Evolutionary conservation across 2,888 invertebrate genomes (phyloP).

Genomic region (Ommatoiulus sabulosus): DNA sequence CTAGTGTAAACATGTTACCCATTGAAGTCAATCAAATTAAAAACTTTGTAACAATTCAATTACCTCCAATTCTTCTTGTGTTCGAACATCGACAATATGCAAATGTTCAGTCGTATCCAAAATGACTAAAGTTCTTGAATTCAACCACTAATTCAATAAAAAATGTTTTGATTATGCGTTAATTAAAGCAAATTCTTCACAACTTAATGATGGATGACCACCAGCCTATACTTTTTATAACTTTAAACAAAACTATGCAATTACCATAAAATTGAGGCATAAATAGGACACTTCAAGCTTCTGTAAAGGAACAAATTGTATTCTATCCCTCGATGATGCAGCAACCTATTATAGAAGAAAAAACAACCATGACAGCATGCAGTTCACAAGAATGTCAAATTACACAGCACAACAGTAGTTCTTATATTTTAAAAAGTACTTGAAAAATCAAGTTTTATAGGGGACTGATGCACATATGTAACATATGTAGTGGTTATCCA

Average conservation of each 20-base stretch:
- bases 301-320: slow-evolving; percentile 76
- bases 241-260: slow-evolving; percentile 51
- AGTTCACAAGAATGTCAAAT: not conserved
- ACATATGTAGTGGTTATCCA: not conserved
- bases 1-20: not conserved
- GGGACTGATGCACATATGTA: too few species aligned
- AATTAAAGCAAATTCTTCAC: not conserved
- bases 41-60: slow-evolving; percentile 38
- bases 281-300: slow-evolving; percentile 76
- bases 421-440: too few species aligned
- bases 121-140: slow-evolving; percentile 83
- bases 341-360: slow-evolving; percentile 68
- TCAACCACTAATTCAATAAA: slow-evolving; percentile 76
- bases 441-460: too few species aligned
- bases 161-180: not conserved
- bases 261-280: slow-evolving; percentile 17
- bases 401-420: too few species aligned
- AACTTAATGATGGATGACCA: too few species aligned
- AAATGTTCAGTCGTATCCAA: slow-evolving; percentile 88
- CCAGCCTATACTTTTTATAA: not conserved
- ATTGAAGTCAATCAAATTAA: not conserved
- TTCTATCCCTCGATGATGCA: slow-evolving; percentile 69
- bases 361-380: not conserved
- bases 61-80: slow-evolving; percentile 85
- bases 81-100: slow-evolving; percentile 88